Percentiles rank a stretch among this genome's conserved stretches.
These are phyloP conservation scores for Saimiri boliviensis DNA, from an alignment of 2,113 vertebrate species.

Conservation along the genomic window DNA sequence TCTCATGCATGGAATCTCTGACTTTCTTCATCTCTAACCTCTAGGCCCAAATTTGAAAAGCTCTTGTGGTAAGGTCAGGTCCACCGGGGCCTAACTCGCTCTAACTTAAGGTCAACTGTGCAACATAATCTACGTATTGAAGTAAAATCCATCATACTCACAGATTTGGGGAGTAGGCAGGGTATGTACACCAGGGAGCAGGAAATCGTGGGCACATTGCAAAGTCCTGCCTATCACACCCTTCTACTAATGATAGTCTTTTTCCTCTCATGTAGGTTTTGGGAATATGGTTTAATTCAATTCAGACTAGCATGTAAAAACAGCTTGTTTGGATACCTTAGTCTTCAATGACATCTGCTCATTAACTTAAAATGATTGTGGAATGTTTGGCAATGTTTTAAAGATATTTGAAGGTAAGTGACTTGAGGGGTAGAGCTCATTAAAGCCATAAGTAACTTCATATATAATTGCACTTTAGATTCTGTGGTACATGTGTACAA, in stretches of 20 bases:
- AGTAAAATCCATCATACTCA: neutral
- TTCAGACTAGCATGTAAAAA: neutral
- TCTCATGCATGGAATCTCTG: neutral
- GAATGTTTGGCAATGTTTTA: neutral
- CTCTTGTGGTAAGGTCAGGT: neutral
- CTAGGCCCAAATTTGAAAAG: neutral
- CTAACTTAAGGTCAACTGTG: neutral
- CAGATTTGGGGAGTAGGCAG: neutral
- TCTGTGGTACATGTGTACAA: too few species aligned
- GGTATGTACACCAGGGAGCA: neutral
- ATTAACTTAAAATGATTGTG: neutral
- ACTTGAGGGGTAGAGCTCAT: neutral
- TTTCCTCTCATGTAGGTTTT: neutral
- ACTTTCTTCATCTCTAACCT: neutral
- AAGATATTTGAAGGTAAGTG: neutral
- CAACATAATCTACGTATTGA: neutral
- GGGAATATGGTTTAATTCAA: neutral
- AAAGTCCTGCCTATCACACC: neutral
- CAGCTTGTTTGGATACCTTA: neutral
- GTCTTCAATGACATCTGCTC: neutral
- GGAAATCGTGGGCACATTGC: neutral
- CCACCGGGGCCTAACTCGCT: neutral
- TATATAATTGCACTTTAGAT: too few species aligned
- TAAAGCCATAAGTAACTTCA: neutral
- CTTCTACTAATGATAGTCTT: neutral